A percentile compares a stretch with the other conserved stretches of the same genome.
phyloP scores from a whole-genome alignment of 30 jellyfish, hydroid and myxozoan genomes.

The Aurelia aurita region DNA sequence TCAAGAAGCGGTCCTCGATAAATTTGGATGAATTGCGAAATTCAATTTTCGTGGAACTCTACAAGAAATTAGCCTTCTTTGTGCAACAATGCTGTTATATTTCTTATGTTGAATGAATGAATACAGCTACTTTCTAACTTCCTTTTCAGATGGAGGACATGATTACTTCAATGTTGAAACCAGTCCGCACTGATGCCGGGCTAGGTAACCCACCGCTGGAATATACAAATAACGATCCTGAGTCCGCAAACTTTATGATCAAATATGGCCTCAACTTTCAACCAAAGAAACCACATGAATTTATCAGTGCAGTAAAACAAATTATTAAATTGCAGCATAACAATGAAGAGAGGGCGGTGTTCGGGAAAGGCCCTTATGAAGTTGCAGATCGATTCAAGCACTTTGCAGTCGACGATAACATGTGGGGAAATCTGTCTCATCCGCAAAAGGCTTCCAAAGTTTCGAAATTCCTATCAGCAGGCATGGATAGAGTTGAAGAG shows the following conservation, averaged over 20 bases:
- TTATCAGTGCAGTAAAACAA: neutral
- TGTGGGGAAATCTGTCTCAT: conserved; percentile 15
- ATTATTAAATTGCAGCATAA: neutral
- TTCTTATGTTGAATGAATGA: too few species aligned
- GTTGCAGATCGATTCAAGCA: neutral
- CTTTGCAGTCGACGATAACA: neutral
- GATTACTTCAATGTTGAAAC: conserved; percentile 23
- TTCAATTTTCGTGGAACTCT: too few species aligned
- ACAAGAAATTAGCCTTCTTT: too few species aligned
- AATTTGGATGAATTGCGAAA: too few species aligned
- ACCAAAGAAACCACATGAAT: neutral
- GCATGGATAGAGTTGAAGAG: neutral
- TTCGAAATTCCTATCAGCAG: neutral
- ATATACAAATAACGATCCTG: conserved; percentile 22
- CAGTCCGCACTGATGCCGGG: conserved; percentile 41
- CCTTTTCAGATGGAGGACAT: conserved; percentile 14
- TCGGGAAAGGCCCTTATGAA: conserved; percentile 12
- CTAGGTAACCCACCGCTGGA: conserved; percentile 35
- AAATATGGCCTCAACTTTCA: conserved; percentile 1
- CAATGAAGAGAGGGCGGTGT: conserved; percentile 11
- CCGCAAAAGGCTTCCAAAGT: conserved; percentile 8
- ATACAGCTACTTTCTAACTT: too few species aligned
- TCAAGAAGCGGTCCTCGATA: too few species aligned
- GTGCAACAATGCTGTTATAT: too few species aligned
- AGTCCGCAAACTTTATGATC: conserved; percentile 12